These are phyloP conservation scores for Simalia tracyae DNA, from an alignment of 2,797 vertebrate genomes.

Conservation along the genomic window DNA sequence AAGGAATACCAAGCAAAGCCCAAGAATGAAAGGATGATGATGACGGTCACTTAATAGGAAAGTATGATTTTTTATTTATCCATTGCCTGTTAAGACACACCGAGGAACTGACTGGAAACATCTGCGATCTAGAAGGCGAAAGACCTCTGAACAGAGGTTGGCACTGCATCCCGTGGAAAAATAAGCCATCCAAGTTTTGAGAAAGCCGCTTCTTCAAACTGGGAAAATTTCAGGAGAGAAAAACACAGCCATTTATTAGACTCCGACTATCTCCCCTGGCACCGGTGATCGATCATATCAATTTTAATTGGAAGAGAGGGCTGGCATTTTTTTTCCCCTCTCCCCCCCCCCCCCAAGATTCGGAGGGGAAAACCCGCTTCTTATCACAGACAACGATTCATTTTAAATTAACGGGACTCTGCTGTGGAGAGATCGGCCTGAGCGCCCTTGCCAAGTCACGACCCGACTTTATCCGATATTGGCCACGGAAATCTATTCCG, in stretches of 20 bases:
- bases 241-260: not conserved
- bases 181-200: not conserved
- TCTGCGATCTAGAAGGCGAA: not conserved
- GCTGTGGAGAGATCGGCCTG: not conserved
- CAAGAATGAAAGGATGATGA: no score
- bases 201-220: not conserved
- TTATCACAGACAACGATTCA: not conserved
- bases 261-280: not conserved
- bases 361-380: not conserved
- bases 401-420: not conserved
- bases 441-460: not conserved
- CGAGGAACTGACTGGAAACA: not conserved
- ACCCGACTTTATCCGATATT: not conserved
- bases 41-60: not conserved
- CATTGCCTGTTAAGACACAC: not conserved
- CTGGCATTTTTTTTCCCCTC: not conserved
- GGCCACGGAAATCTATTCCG: not conserved
- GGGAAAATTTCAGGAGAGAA: not conserved
- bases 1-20: no score
- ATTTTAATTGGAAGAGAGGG: constrained; percentile 10
- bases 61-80: not conserved
- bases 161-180: not conserved
- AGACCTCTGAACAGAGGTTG: not conserved
- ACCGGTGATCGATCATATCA: not conserved
- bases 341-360: not conserved